Percentiles rank a stretch among this genome's conserved stretches.
Evolutionary conservation across 2,888 invertebrate species (phyloP).

Genomic region (Julus scanicus): DNA sequence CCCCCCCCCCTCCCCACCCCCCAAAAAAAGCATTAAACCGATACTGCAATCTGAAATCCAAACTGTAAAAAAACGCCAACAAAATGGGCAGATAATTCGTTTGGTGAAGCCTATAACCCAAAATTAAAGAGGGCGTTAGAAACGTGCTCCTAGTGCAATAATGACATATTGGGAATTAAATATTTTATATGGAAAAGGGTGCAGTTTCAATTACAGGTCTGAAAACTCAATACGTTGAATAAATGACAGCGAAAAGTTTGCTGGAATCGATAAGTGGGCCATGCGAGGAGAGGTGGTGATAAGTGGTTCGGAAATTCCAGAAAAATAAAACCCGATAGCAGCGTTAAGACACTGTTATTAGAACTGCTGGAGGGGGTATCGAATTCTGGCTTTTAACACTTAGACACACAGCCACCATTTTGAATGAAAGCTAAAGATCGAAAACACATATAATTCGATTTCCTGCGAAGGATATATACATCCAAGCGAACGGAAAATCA

Average conservation of each 20-base stretch:
- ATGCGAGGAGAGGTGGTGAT: not conserved
- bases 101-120: not conserved
- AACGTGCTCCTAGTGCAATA: not conserved
- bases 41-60: not conserved
- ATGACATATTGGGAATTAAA: conserved; percentile 13
- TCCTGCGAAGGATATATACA: not conserved
- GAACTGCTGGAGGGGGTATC: not conserved
- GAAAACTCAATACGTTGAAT: not conserved
- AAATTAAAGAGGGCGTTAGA: not conserved
- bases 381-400: conserved; percentile 32
- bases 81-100: not conserved
- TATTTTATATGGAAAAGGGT: not conserved
- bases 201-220: conserved; percentile 34
- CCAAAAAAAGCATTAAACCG: not conserved
- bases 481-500: no score
- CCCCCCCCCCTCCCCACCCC: no score
- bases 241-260: not conserved
- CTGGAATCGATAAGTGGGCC: not conserved
- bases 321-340: conserved; percentile 14
- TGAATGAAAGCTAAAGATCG: not conserved
- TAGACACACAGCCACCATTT: not conserved
- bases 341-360: conserved; percentile 28
- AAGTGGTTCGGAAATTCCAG: conserved; percentile 31
- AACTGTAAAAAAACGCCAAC: not conserved
- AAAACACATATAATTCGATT: conserved; percentile 16